Percentiles rank a stretch among this genome's conserved stretches.
Conservation (phyloP, 2,113 vertebrate genomes). For the Ciconia boyciana region DNA sequence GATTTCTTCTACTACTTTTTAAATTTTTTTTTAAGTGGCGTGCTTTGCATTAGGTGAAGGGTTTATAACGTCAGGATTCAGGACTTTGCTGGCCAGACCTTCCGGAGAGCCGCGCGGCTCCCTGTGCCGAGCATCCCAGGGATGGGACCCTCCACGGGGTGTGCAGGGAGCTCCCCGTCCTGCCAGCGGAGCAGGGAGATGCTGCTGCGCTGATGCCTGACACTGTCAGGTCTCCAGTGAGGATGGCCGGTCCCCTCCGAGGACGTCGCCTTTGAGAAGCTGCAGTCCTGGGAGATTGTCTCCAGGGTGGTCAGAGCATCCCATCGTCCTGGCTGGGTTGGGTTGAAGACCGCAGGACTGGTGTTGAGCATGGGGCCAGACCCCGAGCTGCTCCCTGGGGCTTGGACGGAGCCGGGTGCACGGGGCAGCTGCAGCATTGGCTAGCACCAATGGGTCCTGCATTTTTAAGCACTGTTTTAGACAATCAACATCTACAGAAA, state of each 20-base stretch:
- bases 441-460: not conserved
- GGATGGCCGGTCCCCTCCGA: not conserved
- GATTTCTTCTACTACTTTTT: not conserved
- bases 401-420: fast-evolving
- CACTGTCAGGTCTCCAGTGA: not conserved
- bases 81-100: not conserved
- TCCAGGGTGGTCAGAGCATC: not conserved
- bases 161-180: not conserved
- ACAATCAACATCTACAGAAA: slow-evolving; percentile 4
- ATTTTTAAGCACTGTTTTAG: not conserved
- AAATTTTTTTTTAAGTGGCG: not conserved
- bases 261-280: not conserved
- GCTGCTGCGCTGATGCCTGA: not conserved
- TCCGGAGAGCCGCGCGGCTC: not conserved
- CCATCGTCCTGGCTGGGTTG: not conserved
- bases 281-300: not conserved
- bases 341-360: not conserved
- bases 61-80: not conserved
- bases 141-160: not conserved
- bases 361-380: not conserved
- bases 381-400: not conserved
- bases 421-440: not conserved
- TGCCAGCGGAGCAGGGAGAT: not conserved
- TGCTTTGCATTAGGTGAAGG: not conserved
- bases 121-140: not conserved